A percentile compares a stretch with the other conserved stretches of the same genome.
Conservation (phyloP, 2,113 vertebrate species). For the Gymnocephalus cernua region DNA sequence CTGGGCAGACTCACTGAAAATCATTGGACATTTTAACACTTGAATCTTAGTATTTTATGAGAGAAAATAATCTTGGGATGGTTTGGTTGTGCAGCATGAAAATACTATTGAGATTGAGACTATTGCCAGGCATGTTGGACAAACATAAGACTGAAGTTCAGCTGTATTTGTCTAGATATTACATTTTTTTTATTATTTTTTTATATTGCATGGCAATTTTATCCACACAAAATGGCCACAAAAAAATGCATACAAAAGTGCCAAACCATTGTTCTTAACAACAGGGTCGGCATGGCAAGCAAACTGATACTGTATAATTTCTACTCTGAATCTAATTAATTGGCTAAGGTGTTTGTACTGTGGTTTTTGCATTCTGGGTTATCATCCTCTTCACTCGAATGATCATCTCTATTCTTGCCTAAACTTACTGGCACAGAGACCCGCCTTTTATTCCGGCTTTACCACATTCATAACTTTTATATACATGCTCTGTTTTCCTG, state of each 20-base stretch:
- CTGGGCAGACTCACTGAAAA: conserved; percentile 30
- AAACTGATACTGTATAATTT: conserved; percentile 3
- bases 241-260: background rate
- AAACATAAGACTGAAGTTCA: background rate
- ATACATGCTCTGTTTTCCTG: background rate
- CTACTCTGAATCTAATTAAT: background rate
- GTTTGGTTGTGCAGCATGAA: background rate
- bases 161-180: background rate
- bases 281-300: background rate
- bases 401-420: background rate
- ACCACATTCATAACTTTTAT: too few relatives aligned
- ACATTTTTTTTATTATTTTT: too few relatives aligned
- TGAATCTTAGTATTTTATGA: background rate
- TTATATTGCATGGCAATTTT: background rate
- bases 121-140: background rate
- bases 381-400: background rate
- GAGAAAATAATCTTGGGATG: background rate
- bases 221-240: background rate
- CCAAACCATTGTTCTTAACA: background rate
- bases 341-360: background rate
- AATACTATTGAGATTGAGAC: background rate
- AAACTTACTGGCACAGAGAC: conserved; percentile 2
- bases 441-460: too few relatives aligned
- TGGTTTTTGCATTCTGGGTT: background rate
- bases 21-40: background rate